Evolutionary conservation across 2,888 invertebrate species (phyloP).

Genomic region (Zootermopsis nevadensis): DNA sequence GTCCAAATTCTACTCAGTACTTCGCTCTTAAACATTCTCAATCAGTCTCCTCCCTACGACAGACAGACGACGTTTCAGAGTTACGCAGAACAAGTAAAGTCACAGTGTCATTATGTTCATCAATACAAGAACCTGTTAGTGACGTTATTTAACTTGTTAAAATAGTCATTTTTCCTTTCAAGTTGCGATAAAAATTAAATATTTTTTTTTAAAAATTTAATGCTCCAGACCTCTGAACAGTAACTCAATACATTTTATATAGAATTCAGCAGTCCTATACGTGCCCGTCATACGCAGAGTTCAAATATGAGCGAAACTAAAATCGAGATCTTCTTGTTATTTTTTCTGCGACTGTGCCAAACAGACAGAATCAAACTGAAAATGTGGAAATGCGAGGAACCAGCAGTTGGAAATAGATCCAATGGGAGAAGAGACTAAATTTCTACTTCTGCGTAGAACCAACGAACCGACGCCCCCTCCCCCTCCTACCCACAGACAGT

Average conservation of each 20-base stretch:
- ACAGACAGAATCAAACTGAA: conserved; percentile 37
- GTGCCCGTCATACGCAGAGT: neutral
- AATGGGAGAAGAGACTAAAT: conserved; percentile 42
- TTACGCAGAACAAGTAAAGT: too few relatives aligned
- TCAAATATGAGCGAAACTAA: neutral
- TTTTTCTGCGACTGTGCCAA: conserved; percentile 46
- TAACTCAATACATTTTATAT: neutral
- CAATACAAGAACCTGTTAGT: too few relatives aligned
- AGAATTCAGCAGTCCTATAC: neutral
- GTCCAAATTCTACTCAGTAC: too few relatives aligned
- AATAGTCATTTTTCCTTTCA: too few relatives aligned
- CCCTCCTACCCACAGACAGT: conserved; percentile 27
- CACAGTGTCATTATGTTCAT: too few relatives aligned
- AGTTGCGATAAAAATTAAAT: neutral
- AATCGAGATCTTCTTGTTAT: neutral
- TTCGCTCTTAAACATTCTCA: too few relatives aligned
- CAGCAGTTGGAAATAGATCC: conserved; percentile 46
- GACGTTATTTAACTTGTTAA: too few relatives aligned
- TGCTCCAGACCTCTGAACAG: neutral
- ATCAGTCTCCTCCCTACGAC: too few relatives aligned
- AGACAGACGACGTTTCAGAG: too few relatives aligned
- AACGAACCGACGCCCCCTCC: neutral
- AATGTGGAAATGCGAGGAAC: conserved; percentile 8
- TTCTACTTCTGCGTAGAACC: conserved; percentile 48
- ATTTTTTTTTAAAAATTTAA: neutral